Conservation (phyloP, 2,888 invertebrate species). For the Drosophila lacicola region DNA sequence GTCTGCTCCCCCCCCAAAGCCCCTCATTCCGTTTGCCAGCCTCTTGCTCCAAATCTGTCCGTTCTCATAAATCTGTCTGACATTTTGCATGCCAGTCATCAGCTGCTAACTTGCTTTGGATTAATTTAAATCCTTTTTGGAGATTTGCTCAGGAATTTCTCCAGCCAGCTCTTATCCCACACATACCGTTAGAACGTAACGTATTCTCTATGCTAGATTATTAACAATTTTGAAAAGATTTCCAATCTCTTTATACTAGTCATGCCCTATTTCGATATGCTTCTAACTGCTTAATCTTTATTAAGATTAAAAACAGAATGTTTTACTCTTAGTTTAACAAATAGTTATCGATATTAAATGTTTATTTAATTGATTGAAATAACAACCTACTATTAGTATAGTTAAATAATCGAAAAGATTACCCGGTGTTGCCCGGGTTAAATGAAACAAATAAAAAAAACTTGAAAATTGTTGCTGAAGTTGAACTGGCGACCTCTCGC, state of each 20-base stretch:
- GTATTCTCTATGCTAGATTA: constrained; percentile 13
- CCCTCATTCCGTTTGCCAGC: constrained; percentile 26
- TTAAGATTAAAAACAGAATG: no score
- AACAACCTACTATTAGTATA: no score
- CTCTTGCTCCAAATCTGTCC: constrained; percentile 79
- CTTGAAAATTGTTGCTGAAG: no score
- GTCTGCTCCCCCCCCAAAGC: neutral
- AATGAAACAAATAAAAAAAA: no score
- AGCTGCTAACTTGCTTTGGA: constrained; percentile 64
- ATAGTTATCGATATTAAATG: no score
- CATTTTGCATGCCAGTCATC: constrained; percentile 81
- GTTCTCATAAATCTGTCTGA: constrained; percentile 75
- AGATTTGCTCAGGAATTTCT: constrained; percentile 39
- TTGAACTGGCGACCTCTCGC: no score
- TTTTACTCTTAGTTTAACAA: no score
- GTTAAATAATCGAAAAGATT: no score
- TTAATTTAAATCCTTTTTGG: constrained; percentile 67
- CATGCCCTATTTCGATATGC: neutral
- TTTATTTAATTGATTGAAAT: no score
- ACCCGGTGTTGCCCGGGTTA: no score
- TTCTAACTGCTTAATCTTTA: no score
- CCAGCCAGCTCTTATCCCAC: constrained; percentile 39
- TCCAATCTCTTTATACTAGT: neutral
- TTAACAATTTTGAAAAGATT: neutral
- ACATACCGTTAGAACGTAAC: constrained; percentile 34